A percentile compares a stretch with the other conserved stretches of the same genome.
Conservation (phyloP, 1,140 invertebrate genomes). For the Maconellicoccus hirsutus region DNA sequence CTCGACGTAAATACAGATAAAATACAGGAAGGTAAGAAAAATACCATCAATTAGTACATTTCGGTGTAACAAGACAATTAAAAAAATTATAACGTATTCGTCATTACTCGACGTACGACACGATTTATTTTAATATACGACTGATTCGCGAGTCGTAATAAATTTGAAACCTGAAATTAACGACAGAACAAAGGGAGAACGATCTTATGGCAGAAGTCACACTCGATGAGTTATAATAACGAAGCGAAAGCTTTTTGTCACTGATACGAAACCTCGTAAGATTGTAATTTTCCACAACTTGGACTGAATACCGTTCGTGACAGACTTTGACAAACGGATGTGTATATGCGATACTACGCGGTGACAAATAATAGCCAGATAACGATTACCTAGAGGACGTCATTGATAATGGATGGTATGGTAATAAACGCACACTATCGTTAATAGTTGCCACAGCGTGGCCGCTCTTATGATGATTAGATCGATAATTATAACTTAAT, state of each 20-base stretch:
- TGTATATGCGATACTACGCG: neutral
- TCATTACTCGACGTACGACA: neutral
- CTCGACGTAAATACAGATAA: no score
- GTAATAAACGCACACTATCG: neutral
- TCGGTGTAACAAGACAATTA: no score
- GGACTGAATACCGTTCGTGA: neutral
- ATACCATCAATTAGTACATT: no score
- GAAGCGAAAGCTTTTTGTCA: neutral
- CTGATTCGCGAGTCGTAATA: neutral
- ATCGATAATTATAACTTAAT: neutral
- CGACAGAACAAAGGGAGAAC: neutral
- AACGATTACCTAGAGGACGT: neutral
- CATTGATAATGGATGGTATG: neutral
- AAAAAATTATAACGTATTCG: no score
- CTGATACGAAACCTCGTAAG: neutral
- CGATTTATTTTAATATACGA: neutral
- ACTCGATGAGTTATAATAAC: neutral
- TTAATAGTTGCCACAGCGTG: neutral
- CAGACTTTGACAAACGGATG: neutral
- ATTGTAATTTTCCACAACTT: neutral
- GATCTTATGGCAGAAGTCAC: constrained; percentile 3
- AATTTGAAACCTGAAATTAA: neutral
- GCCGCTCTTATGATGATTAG: neutral
- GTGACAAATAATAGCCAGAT: neutral
- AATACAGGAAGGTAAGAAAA: no score